Conservation (phyloP, 1,140 invertebrate genomes). For the Philopotamus ludificatus region DNA sequence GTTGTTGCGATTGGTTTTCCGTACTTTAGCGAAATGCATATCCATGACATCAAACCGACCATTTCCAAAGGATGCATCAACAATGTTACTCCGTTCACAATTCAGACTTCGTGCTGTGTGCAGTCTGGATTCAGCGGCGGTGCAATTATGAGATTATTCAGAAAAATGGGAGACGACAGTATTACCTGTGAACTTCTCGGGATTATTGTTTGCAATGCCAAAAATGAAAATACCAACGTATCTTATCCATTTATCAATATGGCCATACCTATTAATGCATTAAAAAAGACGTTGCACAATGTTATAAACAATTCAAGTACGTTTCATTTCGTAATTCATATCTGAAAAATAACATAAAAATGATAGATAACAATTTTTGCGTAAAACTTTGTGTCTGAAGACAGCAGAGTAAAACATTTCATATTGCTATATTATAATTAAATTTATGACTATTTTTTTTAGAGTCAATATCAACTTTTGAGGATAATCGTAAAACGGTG, state of each 20-base stretch:
- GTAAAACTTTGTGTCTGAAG: too few relatives aligned
- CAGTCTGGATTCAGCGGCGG: constrained; percentile 62
- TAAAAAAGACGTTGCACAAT: constrained; percentile 38
- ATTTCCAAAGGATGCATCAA: constrained; percentile 57
- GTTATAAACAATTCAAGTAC: constrained; percentile 2
- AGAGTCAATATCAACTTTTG: constrained; percentile 4
- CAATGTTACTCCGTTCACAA: constrained; percentile 52
- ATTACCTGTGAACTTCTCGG: constrained; percentile 53
- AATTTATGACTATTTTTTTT: too few relatives aligned
- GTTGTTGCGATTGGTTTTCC: constrained; percentile 59
- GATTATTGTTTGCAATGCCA: constrained; percentile 57
- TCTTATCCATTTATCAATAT: constrained; percentile 59
- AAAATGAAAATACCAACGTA: constrained; percentile 46
- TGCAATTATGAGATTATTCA: constrained; percentile 52
- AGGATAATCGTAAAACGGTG: constrained; percentile 7
- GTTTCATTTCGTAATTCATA: not conserved
- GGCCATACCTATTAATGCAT: constrained; percentile 53
- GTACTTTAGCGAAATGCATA: constrained; percentile 53
- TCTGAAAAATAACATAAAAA: constrained; percentile 46
- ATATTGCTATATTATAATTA: too few relatives aligned
- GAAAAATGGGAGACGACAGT: constrained; percentile 5
- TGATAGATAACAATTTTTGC: too few relatives aligned
- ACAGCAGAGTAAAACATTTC: too few relatives aligned
- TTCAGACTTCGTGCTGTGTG: constrained; percentile 62
- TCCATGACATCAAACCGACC: constrained; percentile 50